Base-by-base conservation (phyloP, 2,113 vertebrate species). In the Mirza zaza region DNA sequence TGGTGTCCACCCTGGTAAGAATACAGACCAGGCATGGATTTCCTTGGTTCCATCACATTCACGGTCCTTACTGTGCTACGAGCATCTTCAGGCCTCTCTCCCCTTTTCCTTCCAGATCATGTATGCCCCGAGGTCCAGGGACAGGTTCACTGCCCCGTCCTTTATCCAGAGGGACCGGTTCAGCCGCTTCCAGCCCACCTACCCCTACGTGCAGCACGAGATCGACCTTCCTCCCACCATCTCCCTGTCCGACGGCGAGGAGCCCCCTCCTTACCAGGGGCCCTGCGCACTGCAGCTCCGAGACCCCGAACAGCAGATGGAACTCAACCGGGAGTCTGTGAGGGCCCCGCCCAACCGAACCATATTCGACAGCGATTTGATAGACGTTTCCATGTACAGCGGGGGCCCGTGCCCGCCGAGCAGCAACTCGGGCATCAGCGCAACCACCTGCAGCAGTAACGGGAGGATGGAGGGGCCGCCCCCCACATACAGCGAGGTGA, bases 201-300 rank as follows among this genome's bases (percentile, higher is more conserved):
- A 99, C 98, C 99, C 99, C 9, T 99, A 99, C 96, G 98, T 99
- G 98, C 99, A 99, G 98, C 99, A 99, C 39, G 99, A 99, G 98
- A 99, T 99, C 7, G 99, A 99, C 98, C 99, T 99, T 96, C 99
- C 99, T 79, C 99, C 99, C 4, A 99, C 99, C 97, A 99, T 99
- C 98, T 99, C 99, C 29, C 99, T 99, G 91, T 99, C 99, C 0
- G 99, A 99, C 0, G 99, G 99, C 7, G 99, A 99, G 96, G 99
- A 99, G 98, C 99, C 99, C 0, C 99, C 99, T 0, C 99, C 99
- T 0, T 99, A 99, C 98, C 99, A 99, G 98, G 99, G 99, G 13
- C 99, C 99, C 1, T 99, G 99, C 97, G 99, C 99, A 3, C 98
- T 99, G 95, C 99, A 99, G 98, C 99, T 99, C 81, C 99, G 99